Base-by-base conservation (phyloP, 2,113 vertebrate species). In the Platycercus adscitus region DNA sequence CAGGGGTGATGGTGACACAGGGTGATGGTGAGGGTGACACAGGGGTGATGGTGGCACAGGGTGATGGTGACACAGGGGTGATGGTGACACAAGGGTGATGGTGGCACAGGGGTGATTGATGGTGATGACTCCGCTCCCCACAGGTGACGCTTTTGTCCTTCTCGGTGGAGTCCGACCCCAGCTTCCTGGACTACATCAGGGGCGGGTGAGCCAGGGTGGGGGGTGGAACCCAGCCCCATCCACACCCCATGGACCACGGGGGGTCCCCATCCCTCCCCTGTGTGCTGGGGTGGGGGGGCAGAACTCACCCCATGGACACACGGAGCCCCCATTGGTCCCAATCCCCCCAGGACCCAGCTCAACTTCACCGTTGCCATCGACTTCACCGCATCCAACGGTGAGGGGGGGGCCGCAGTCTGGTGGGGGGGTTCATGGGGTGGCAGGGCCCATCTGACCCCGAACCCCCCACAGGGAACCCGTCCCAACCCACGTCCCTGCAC, bases 281-380 rank as follows among this genome's bases (percentile, higher is more conserved):
- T 8, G 49, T 28, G 16, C 16, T 7, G 17, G n/a, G n/a, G n/a
- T n/a, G 28, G 52, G 52, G 26, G 17, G 35, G 10, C 58, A 25
- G 49, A 50, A 15, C 49, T 50, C 49, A 26, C 49, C 25, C 49
- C 49, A 50, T 15, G 25, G 49, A 50, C 14, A 7, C 25, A 2
- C 25, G 8, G 47, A 49, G 23, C 47, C 47, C 47, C 23, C 47
- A 25, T 2, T 49, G 47, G 12, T 49, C 23, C 13, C 23, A 49
- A 25, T 25, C 7, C 49, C 49, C 4, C 11, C 83, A 99, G 99
- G 95, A 99, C 99, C 29, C 99, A 99, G 97, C 99, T 99, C 97
- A 99, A 99, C 98, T 99, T 99, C 97, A 99, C 99, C 2, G 99
- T 99, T 96, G 99, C 99, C 97, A 99, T 99, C 3, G 99, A 99